Conservation (phyloP, 2,888 invertebrate genomes). For the Ichneumon xanthorius region DNA sequence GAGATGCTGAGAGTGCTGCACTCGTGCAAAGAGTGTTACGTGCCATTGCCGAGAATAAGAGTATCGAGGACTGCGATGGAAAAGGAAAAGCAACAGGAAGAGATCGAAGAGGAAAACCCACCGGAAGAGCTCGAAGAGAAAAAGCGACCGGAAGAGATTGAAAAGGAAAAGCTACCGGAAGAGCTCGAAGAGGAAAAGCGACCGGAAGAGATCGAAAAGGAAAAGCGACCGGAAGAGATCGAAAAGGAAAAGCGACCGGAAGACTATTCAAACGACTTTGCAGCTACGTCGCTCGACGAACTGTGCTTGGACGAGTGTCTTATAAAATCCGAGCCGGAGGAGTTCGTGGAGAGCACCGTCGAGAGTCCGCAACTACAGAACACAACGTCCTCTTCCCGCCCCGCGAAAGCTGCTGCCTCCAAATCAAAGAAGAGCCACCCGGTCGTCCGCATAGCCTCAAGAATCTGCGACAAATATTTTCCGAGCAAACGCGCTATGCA, state of each 20-base stretch:
- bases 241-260: background rate
- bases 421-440: background rate
- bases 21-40: constrained; percentile 53
- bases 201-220: background rate
- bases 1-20: constrained; percentile 9
- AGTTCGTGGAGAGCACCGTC: background rate
- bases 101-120: background rate
- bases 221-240: background rate
- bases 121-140: too few relatives aligned
- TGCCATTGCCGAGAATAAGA: constrained; percentile 34
- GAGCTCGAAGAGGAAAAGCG: background rate
- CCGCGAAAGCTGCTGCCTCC: background rate
- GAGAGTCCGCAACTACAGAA: background rate
- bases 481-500: constrained; percentile 39
- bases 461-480: constrained; percentile 40
- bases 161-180: background rate
- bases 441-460: constrained; percentile 18
- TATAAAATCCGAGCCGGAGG: background rate
- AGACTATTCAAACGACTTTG: background rate
- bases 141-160: background rate
- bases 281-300: background rate
- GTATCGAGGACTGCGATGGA: background rate
- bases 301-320: background rate
- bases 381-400: background rate
- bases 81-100: background rate